phyloP scores from a whole-genome alignment of 2,113 vertebrate species.

The Lophius piscatorius region DNA sequence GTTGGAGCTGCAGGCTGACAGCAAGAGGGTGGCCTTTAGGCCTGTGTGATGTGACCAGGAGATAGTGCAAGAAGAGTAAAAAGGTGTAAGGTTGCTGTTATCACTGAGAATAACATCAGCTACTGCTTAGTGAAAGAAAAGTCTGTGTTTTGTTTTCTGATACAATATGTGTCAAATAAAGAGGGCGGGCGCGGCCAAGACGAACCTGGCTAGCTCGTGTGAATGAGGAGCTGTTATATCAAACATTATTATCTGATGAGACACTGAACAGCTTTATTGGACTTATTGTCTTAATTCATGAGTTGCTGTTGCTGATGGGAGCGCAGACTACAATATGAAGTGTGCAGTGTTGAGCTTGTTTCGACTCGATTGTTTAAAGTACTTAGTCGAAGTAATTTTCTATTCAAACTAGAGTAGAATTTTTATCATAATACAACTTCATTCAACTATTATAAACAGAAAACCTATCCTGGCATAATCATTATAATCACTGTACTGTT shows the following conservation, averaged over 20 bases:
- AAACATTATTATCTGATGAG: slow-evolving; percentile 37
- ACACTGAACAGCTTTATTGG: no score
- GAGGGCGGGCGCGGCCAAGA: slow-evolving; percentile 19
- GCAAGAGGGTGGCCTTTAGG: slow-evolving; percentile 52
- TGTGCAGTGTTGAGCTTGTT: no score
- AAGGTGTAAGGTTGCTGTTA: slow-evolving; percentile 64
- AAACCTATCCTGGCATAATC: no score
- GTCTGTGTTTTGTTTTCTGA: slow-evolving; percentile 38
- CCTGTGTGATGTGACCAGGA: slow-evolving; percentile 58
- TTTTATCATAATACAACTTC: no score
- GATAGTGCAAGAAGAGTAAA: slow-evolving; percentile 51
- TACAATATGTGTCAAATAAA: slow-evolving; percentile 28
- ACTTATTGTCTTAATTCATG: no score
- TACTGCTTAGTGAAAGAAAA: slow-evolving; percentile 11
- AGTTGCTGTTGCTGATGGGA: no score
- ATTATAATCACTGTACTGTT: no score
- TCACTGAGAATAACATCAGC: slow-evolving; percentile 48
- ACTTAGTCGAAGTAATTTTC: no score
- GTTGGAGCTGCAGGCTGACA: slow-evolving; percentile 46
- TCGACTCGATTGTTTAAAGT: no score
- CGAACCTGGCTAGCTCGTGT: background rate
- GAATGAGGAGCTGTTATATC: slow-evolving; percentile 36
- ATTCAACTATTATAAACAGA: no score
- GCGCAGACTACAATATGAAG: no score
- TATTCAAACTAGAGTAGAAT: no score